phyloP scores from a whole-genome alignment of 2,888 invertebrate genomes.

The Hypomecis punctinalis region DNA sequence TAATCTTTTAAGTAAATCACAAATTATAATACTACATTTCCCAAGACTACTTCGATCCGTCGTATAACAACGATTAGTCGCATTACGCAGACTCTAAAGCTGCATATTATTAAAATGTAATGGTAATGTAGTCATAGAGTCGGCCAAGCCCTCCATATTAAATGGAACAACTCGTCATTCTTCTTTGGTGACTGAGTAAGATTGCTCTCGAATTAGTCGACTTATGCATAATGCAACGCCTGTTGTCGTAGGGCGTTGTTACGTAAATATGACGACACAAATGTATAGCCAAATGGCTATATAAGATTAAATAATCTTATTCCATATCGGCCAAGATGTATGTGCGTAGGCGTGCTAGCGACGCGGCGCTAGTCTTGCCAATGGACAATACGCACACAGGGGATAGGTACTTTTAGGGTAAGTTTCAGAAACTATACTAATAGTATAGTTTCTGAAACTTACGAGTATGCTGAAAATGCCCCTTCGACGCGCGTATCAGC shows the following conservation, averaged over 20 bases:
- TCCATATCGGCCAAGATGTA: not conserved
- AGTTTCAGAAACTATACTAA: too few relatives aligned
- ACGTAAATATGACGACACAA: conserved; percentile 21
- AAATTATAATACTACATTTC: too few relatives aligned
- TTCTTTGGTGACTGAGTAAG: not conserved
- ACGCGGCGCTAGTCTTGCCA: too few relatives aligned
- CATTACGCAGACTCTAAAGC: not conserved
- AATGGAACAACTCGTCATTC: conserved; percentile 9
- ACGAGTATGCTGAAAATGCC: too few relatives aligned
- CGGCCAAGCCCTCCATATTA: conserved; percentile 15
- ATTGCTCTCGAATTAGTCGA: conserved; percentile 12
- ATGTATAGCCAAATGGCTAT: not conserved
- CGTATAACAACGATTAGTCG: not conserved
- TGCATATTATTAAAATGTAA: not conserved
- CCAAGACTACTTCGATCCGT: not conserved
- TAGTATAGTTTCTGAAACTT: too few relatives aligned
- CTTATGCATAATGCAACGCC: conserved; percentile 24
- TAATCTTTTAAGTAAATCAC: too few relatives aligned
- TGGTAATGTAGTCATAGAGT: conserved; percentile 1
- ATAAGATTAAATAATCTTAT: too few relatives aligned
- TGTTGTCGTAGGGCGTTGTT: conserved; percentile 27
- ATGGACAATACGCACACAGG: too few relatives aligned
- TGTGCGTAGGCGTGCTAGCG: not conserved
- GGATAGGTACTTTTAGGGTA: too few relatives aligned
- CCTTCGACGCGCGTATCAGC: too few relatives aligned